A percentile compares a stretch with the other conserved stretches of the same genome.
phyloP scores from a whole-genome alignment of 2,113 vertebrate genomes.

The Rhea pennata region DNA sequence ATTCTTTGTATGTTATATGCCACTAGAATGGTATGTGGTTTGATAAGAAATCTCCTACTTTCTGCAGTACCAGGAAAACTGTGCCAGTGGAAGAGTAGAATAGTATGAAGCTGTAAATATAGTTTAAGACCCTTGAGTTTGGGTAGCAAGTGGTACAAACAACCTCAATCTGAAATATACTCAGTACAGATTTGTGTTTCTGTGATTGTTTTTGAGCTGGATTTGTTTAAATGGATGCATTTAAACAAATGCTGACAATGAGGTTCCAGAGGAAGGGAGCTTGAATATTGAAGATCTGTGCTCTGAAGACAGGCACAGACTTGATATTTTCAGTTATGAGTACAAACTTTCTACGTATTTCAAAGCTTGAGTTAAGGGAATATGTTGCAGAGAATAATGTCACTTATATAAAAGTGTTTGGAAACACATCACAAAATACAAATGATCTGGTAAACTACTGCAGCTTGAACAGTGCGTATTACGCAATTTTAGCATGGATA shows the following conservation, averaged over 20 bases:
- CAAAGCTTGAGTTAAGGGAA: background rate
- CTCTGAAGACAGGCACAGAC: background rate
- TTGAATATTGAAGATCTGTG: background rate
- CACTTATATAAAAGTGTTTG: background rate
- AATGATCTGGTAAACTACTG: background rate
- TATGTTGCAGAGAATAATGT: background rate
- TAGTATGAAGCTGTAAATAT: background rate
- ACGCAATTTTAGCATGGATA: background rate
- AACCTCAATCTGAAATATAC: background rate
- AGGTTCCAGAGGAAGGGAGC: background rate
- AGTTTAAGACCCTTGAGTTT: background rate
- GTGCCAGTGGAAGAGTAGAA: background rate
- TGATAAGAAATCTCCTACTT: background rate
- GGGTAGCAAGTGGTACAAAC: background rate
- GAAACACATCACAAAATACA: background rate
- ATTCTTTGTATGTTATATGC: too few species aligned
- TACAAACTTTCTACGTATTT: background rate
- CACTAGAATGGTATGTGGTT: too few species aligned
- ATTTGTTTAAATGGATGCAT: too few species aligned
- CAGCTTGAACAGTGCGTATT: background rate
- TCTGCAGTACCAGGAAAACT: background rate
- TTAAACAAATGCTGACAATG: background rate
- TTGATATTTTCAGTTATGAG: background rate
- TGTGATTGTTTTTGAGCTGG: background rate
- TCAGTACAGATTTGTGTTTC: background rate